Conservation (phyloP, 1,140 invertebrate species). For the Drosophila persimilis region DNA sequence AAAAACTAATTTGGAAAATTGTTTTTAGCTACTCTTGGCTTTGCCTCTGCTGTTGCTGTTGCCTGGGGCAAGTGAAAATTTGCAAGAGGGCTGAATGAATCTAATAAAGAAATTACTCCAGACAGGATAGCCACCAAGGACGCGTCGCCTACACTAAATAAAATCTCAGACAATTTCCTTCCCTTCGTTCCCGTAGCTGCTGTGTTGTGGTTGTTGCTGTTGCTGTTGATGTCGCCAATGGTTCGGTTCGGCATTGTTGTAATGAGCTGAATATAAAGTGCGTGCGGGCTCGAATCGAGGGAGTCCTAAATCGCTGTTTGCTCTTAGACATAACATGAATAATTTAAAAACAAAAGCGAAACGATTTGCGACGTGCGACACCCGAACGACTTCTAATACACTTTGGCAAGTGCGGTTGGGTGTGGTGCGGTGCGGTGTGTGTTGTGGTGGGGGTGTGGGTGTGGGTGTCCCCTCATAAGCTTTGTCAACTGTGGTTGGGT, state of each 20-base stretch:
- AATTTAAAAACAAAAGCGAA: conserved; percentile 59
- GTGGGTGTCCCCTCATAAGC: too few relatives aligned
- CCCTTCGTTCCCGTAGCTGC: conserved; percentile 10
- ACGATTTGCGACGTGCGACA: conserved; percentile 41
- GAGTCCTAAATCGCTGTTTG: conserved; percentile 62
- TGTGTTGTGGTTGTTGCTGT: background rate
- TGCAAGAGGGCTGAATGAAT: conserved; percentile 33
- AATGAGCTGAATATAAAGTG: conserved; percentile 80
- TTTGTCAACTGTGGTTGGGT: background rate
- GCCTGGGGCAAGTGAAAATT: conserved; percentile 34
- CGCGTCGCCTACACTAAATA: conserved; percentile 49
- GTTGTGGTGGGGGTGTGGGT: too few relatives aligned
- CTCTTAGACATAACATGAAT: conserved; percentile 66
- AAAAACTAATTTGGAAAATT: conserved; percentile 73
- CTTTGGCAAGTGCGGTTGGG: conserved; percentile 26
- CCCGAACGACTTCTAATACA: conserved; percentile 29
- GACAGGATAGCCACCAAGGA: conserved; percentile 53
- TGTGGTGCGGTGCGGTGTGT: background rate
- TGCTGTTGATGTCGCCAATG: conserved; percentile 59
- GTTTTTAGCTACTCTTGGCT: conserved; percentile 62
- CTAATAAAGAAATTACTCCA: conserved; percentile 80
- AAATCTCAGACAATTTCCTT: conserved; percentile 32
- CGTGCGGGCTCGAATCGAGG: conserved; percentile 37
- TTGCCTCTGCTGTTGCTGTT: conserved; percentile 13
- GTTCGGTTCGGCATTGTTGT: conserved; percentile 59